Conservation (phyloP, 2,888 invertebrate species). For the Tetranychus truncatus region DNA sequence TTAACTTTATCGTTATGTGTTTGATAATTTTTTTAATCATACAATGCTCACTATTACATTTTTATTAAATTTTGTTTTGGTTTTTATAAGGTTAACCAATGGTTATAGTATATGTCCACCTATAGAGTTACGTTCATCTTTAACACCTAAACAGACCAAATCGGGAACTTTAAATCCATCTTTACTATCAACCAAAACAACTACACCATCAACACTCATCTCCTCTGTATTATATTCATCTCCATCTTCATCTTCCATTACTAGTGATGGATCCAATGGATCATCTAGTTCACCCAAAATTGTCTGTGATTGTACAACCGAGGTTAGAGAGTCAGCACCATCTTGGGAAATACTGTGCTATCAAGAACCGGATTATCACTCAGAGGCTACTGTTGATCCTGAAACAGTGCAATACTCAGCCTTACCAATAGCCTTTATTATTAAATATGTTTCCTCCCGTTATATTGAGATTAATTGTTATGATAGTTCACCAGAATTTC, state of each 20-base stretch:
- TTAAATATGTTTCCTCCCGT: conserved; percentile 15
- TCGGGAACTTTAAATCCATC: neutral
- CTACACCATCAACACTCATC: neutral
- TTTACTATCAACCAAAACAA: neutral
- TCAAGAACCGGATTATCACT: neutral
- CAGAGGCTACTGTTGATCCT: neutral
- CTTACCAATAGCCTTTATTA: conserved; percentile 14
- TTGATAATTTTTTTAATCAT: too few species aligned
- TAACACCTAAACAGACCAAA: neutral
- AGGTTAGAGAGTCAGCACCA: neutral
- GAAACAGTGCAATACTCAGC: neutral
- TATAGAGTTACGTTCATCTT: neutral
- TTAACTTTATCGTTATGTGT: too few species aligned
- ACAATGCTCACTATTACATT: neutral
- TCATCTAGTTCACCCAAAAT: neutral
- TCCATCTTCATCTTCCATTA: neutral
- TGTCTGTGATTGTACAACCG: neutral
- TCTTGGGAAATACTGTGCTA: conserved; percentile 4
- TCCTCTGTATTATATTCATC: neutral
- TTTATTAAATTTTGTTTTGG: neutral
- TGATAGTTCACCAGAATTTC: conserved; percentile 17
- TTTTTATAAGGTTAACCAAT: neutral
- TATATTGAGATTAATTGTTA: conserved; percentile 19
- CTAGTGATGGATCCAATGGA: too few species aligned
- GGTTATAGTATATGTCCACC: neutral